Evolutionary conservation across 2,797 vertebrate genomes (phyloP).

Genomic region (Fistularia commersonii): DNA sequence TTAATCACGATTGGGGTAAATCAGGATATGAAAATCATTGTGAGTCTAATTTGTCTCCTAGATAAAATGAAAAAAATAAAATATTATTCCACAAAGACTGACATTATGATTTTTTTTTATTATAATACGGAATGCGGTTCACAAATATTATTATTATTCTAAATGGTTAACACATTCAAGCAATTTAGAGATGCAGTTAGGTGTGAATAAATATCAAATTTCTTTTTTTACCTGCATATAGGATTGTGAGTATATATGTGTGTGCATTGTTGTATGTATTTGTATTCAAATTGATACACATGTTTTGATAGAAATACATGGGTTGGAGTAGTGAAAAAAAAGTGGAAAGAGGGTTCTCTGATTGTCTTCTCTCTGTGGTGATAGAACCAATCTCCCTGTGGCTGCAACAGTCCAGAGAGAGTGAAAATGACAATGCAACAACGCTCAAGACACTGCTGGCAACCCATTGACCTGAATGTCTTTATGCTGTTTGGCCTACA

Average conservation of each 20-base stretch:
- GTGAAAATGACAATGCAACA: slow-evolving; percentile 63
- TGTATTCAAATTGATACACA: too few species aligned
- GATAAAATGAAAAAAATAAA: too few species aligned
- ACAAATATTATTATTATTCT: too few species aligned
- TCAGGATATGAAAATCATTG: too few species aligned
- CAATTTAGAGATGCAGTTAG: slow-evolving; percentile 4
- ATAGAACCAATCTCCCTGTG: slow-evolving; percentile 60
- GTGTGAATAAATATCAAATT: not conserved
- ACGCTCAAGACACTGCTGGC: slow-evolving; percentile 57
- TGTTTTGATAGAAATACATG: too few species aligned
- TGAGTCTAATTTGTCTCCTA: too few species aligned
- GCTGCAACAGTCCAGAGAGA: slow-evolving; percentile 45
- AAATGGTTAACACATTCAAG: not conserved
- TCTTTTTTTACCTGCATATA: not conserved
- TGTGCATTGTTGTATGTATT: too few species aligned
- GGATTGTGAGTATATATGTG: too few species aligned
- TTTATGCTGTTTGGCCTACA: slow-evolving; percentile 67
- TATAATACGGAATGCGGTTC: too few species aligned
- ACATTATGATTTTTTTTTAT: too few species aligned
- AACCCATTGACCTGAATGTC: slow-evolving; percentile 74
- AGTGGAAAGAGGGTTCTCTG: slow-evolving; percentile 45
- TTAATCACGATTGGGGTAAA: too few species aligned
- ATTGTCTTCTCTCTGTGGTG: slow-evolving; percentile 54
- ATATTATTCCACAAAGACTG: too few species aligned
- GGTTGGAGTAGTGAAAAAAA: slow-evolving; percentile 27